Evolutionary conservation across 1,140 invertebrate genomes (phyloP), one percentile per base, ranked within the genome.

Genomic region (Drosophila nebulosa): DNA sequence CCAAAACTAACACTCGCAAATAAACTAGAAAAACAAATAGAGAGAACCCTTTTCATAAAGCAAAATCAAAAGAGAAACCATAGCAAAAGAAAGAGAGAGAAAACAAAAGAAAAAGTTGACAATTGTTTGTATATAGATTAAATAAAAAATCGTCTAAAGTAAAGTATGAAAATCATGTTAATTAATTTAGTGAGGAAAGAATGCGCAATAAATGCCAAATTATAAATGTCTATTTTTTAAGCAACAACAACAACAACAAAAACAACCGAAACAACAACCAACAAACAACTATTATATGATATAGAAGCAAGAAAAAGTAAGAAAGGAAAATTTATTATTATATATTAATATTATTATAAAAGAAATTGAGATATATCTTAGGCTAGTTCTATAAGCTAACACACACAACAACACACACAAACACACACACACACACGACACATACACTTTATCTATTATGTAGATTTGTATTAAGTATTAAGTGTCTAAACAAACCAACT

Each of bases 161-260:
- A 81, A 26, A 74, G 70, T 77, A 57, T n/a, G 55, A 30, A 59
- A 61, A 66, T 79, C 80, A 79, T 76, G 77, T 75, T 57, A 83
- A 76, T 66, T 68, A 72, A 51, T 69, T 69, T 64, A 62, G 57
- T 79, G 68, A 80, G 53, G 62, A 35, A 65, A 64, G 66, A 71
- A 78, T 81, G 78, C 81, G 81, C 81, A 88, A 88, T 85, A 85
- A 76, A 85, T 85, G 81, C 81, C 81, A 85, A 85, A 85, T 88
- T 88, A n/a, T n/a, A 79, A 86, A 74, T 85, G 78, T 85, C 74
- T 85, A 88, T 61, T 71, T 74, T 85, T 77, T 85, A 85, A 85
- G 81, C 78, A 69, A 78, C 7, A 60, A 62, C 57, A 69, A 76
- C 66, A 83, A 65, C 74, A 78, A 75, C 57, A 64, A 72, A 27